Evolutionary conservation across 64 coral and sea anemone species (phyloP), one percentile per base, ranked within the genome.

Genomic region (Astreopora myriophthalma): DNA sequence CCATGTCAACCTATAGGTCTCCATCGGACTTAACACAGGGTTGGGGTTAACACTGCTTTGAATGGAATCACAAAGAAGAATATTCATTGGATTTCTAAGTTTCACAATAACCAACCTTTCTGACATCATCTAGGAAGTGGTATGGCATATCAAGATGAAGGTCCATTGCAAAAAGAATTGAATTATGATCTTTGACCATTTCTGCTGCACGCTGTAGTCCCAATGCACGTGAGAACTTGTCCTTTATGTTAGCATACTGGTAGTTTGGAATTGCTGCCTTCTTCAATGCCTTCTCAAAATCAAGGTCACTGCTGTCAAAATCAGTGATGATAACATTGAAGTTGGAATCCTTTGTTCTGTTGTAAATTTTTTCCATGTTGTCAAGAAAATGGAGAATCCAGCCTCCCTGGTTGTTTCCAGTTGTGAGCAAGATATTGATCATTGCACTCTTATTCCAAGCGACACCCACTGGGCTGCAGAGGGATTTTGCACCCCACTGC

Each of bases 341-440:
- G 26, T 96, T 93, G 26, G 64, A 34, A 51, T 96, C 90, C 42
- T 86, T 67, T n/a, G 94, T 96, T 16, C 64, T 61, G 1, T 40
- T 60, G 23, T 96, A 86, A 49, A 96, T 88, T 89, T 74, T 89
- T 57, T 82, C 57, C 90, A 96, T 93, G 46, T 69, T 85, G 19
- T 93, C 38, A 35, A 96, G 88, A 17, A 96, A 96, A 85, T 96
- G 92, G 16, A 89, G 88, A 33, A 93, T 86, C 94, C 94, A 96
- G 19, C 84, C 65, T 62, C 85, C 94, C 36, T 96, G 94, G 27
- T 93, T 96, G 5, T 87, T 78, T 32, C 94, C 94, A 16, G 94
- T 61, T 14, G 90, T 93, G 0, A 93, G 20, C 3, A 96, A 33
- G 46, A 96, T 63, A 69, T 96, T 89, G 5, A 96, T 73, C 3